Percentiles rank a stretch among this genome's conserved stretches.
phyloP scores from a whole-genome alignment of 2,113 vertebrate genomes.

The Perognathus longimembris region DNA sequence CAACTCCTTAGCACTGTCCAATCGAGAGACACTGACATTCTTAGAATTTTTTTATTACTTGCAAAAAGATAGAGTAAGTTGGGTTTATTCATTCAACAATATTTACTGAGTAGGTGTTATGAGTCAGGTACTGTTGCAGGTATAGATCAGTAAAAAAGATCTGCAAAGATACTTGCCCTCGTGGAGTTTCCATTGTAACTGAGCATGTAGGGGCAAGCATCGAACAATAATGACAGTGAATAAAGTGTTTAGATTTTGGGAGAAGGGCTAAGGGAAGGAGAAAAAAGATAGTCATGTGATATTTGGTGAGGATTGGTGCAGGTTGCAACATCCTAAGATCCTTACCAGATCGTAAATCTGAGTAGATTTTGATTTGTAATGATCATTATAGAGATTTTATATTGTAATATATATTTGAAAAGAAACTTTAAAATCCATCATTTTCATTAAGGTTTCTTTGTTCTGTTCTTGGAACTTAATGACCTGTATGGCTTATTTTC shows the following conservation, averaged over 20 bases:
- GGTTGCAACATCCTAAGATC: background rate
- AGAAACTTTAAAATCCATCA: background rate
- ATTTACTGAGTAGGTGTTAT: background rate
- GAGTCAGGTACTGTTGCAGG: background rate
- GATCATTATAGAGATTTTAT: background rate
- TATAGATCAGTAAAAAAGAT: background rate
- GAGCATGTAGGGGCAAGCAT: background rate
- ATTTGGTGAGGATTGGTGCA: background rate
- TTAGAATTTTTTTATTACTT: background rate
- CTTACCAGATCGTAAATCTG: slow-evolving; percentile 22
- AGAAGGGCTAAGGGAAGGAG: background rate
- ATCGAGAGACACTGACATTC: background rate
- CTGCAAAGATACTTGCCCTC: background rate
- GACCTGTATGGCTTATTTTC: background rate
- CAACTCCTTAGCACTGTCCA: background rate
- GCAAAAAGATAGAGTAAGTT: background rate
- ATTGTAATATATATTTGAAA: background rate
- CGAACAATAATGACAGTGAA: background rate
- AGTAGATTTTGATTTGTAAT: background rate
- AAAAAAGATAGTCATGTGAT: background rate
- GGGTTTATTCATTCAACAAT: background rate
- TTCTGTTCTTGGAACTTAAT: background rate
- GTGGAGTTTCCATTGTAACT: background rate
- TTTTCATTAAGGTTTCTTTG: slow-evolving; percentile 9
- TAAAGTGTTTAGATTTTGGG: background rate